Evolutionary conservation across 1,140 invertebrate species (phyloP), one percentile per base, ranked within the genome.

Genomic region (Oppia nitens): DNA sequence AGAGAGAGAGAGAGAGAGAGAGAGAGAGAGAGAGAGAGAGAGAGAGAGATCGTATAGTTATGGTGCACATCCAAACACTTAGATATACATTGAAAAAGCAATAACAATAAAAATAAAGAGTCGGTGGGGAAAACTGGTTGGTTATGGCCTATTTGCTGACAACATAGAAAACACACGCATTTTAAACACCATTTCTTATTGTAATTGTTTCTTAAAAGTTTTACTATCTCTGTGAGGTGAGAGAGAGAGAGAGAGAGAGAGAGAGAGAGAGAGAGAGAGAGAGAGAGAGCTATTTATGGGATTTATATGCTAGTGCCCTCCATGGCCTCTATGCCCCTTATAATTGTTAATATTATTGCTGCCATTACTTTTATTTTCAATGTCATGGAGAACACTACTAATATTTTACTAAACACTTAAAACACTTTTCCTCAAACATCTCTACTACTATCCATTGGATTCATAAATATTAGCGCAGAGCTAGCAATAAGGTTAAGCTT

Each of bases 181-280:
- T 50, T 50, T 50, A 50, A 50, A 50, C 49, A 25, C 49, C 49
- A 50, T 50, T 26, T 21, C 20, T 50, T 26, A 50, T 21, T 21
- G 49, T 50, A 50, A 50, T 50, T 50, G 49, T 50, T 50, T 50
- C 49, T 50, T 50, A 50, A 50, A 50, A 50, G 49, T 50, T 50
- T 50, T 50, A 25, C 49, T 26, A 21, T 40, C 32, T n/a, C n/a
- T 40, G 32, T 17, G 32, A 40, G 32, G 32, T 40, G n/a, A n/a
- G n/a, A n/a, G n/a, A n/a, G n/a, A n/a, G n/a, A n/a, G n/a, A n/a
- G n/a, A n/a, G n/a, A n/a, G n/a, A n/a, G n/a, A n/a, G n/a, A n/a
- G n/a, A n/a, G n/a, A n/a, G n/a, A n/a, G n/a, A n/a, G n/a, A n/a
- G n/a, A n/a, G n/a, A n/a, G n/a, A n/a, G n/a, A n/a, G n/a, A n/a